These are phyloP conservation scores for Phaenicophaeus curvirostris DNA, from an alignment of 2,797 vertebrate species.

Conservation along the genomic window DNA sequence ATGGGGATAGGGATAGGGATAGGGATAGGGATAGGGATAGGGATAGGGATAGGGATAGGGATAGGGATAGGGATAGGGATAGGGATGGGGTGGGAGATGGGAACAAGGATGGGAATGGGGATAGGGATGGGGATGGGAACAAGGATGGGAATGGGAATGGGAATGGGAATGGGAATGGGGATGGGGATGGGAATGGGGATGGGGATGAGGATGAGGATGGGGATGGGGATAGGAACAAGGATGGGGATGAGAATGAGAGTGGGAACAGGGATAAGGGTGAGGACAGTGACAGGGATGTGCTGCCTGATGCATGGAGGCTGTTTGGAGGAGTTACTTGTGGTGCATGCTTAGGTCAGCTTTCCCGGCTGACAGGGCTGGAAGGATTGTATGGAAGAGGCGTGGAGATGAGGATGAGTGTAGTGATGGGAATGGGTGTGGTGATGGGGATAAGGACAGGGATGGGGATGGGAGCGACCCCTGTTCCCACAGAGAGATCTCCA, in stretches of 20 bases:
- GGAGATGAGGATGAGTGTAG: background rate
- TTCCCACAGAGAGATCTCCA: background rate
- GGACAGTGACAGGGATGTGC: background rate
- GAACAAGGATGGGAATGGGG: no score
- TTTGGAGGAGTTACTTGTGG: no score
- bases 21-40: no score
- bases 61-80: background rate
- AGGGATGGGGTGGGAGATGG: background rate
- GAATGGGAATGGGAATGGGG: background rate
- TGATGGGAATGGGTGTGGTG: background rate
- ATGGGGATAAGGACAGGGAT: background rate
- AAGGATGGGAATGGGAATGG: background rate
- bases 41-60: no score
- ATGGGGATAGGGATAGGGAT: background rate
- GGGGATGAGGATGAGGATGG: no score
- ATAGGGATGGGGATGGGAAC: no score
- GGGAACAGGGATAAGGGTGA: background rate
- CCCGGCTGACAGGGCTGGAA: background rate
- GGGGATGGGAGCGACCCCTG: background rate
- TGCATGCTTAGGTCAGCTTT: background rate
- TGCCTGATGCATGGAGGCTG: no score
- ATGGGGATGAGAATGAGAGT: accelerated
- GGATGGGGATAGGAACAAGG: background rate
- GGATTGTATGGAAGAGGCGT: background rate
- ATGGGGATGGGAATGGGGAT: no score